A percentile compares a stretch with the other conserved stretches of the same genome.
phyloP scores from a whole-genome alignment of 2,113 vertebrate genomes.

The Porphyrio hochstetteri region DNA sequence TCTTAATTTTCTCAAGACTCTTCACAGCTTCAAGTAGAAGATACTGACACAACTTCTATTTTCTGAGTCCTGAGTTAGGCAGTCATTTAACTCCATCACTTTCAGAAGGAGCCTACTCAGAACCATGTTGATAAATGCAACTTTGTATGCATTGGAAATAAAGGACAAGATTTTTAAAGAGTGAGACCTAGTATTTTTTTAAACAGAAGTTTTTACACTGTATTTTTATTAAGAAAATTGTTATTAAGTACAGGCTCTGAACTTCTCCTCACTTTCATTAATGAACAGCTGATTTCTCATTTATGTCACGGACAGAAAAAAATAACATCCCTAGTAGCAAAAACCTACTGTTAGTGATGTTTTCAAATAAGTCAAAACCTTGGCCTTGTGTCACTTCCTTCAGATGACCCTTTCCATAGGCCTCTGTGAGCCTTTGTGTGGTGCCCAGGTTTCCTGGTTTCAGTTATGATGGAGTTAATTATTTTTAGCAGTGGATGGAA shows the following conservation, averaged over 20 bases:
- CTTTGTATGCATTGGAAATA: neutral
- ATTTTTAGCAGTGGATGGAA: too few relatives aligned
- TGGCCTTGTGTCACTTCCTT: neutral
- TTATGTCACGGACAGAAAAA: neutral
- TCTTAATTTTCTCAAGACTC: neutral
- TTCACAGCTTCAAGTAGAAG: neutral
- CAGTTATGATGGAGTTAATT: too few relatives aligned
- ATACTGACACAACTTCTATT: neutral
- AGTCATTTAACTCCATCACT: neutral
- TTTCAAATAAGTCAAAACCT: neutral
- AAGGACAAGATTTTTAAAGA: neutral
- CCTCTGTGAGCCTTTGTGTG: neutral
- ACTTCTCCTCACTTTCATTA: neutral
- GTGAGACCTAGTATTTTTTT: neutral
- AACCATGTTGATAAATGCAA: neutral
- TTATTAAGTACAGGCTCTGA: neutral
- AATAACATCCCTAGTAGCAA: neutral
- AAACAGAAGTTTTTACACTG: neutral
- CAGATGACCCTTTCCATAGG: neutral
- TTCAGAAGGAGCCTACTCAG: neutral
- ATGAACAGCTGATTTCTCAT: neutral
- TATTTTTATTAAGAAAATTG: neutral
- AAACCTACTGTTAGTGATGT: neutral
- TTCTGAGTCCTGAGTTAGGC: neutral
- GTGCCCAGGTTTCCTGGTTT: too few relatives aligned